Evolutionary conservation across 2,797 vertebrate genomes (phyloP).

Genomic region (Eulemur albifrons): DNA sequence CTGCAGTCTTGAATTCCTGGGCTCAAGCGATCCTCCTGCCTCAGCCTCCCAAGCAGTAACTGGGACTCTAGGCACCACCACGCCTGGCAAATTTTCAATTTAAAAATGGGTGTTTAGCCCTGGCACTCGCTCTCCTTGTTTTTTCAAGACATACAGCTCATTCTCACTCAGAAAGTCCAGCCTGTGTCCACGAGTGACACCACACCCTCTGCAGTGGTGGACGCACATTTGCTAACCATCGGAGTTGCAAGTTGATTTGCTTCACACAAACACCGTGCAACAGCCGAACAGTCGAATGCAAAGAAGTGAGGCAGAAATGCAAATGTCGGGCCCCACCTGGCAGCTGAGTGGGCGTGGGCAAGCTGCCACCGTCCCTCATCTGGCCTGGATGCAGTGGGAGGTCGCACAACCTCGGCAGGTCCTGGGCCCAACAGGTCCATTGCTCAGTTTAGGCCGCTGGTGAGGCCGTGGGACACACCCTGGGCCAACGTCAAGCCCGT

Average conservation of each 20-base stretch:
- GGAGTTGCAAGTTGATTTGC: background rate
- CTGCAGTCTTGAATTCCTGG: too few relatives aligned
- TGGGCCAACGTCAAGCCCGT: accelerated
- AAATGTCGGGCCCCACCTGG: background rate
- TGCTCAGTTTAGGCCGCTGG: background rate
- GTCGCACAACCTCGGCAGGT: background rate
- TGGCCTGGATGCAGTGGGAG: background rate
- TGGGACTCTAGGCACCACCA: background rate
- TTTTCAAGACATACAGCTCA: background rate
- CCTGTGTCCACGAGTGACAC: background rate
- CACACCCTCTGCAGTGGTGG: background rate
- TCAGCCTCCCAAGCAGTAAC: background rate
- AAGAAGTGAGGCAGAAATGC: background rate
- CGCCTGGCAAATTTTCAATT: too few relatives aligned
- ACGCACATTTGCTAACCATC: background rate
- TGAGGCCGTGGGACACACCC: background rate
- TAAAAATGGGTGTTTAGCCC: background rate
- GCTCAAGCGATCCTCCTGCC: too few relatives aligned
- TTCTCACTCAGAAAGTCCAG: background rate
- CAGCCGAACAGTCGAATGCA: background rate
- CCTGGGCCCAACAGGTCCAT: background rate
- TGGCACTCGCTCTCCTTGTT: background rate
- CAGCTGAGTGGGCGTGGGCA: background rate
- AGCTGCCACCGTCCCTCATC: background rate
- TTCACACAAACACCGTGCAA: background rate